Conservation (phyloP, 2,888 invertebrate species). For the Pogonocherus hispidulus region DNA sequence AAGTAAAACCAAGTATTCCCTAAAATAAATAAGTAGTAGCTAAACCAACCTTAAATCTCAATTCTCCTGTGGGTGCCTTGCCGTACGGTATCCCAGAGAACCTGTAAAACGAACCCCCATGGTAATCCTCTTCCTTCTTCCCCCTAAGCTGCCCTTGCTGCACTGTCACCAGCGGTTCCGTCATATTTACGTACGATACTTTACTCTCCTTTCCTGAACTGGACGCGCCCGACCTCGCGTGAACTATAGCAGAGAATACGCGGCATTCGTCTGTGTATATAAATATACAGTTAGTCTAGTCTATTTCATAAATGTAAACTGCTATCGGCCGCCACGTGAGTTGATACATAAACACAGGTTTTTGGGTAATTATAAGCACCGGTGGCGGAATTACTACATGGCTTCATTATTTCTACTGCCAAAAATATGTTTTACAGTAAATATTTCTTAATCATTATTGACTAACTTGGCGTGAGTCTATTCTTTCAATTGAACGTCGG, state of each 20-base stretch:
- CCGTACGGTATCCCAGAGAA: conserved; percentile 65
- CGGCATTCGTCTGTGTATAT: neutral
- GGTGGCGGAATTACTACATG: too few relatives aligned
- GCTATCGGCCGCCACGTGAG: conserved; percentile 3
- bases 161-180: conserved; percentile 47
- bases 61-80: conserved; percentile 59
- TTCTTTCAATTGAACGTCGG: too few relatives aligned
- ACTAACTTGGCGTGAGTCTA: too few relatives aligned
- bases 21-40: too few relatives aligned
- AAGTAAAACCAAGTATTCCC: too few relatives aligned
- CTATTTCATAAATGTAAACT: neutral
- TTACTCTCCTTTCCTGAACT: neutral
- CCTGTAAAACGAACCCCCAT: conserved; percentile 56
- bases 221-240: neutral
- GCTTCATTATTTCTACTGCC: too few relatives aligned
- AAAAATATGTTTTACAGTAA: too few relatives aligned
- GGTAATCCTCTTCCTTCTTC: conserved; percentile 52
- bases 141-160: conserved; percentile 59
- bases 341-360: neutral
- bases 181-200: conserved; percentile 35
- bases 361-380: neutral
- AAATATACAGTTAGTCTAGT: neutral
- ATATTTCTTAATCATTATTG: too few relatives aligned
- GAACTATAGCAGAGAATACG: neutral
- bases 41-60: conserved; percentile 60